A percentile compares a stretch with the other conserved stretches of the same genome.
phyloP scores from a whole-genome alignment of 2,888 invertebrate species.

The Camptogramma bilineatum region DNA sequence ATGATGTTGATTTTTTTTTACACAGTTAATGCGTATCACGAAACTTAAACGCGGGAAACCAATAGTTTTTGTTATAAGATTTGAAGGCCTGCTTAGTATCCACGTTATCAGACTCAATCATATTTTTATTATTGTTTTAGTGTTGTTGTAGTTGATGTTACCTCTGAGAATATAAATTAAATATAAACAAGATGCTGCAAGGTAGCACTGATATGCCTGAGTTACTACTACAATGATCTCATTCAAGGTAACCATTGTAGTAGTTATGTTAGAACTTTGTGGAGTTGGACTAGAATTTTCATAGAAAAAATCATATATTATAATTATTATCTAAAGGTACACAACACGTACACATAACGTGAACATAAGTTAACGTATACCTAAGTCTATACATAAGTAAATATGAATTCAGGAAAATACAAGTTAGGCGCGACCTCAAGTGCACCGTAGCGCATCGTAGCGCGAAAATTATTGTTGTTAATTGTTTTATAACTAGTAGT shows the following conservation, averaged over 20 bases:
- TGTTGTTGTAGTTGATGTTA: background rate
- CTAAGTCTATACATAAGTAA: background rate
- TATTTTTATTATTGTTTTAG: no score
- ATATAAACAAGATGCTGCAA: background rate
- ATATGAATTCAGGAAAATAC: conserved; percentile 33
- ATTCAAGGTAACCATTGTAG: conserved; percentile 12
- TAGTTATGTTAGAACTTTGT: background rate
- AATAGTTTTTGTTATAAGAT: no score
- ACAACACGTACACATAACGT: background rate
- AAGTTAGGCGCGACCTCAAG: conserved; percentile 72
- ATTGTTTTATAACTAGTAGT: conserved; percentile 64
- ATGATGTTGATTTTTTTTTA: no score
- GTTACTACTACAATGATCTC: conserved; percentile 8
- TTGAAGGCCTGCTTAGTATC: no score
- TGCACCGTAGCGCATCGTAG: conserved; percentile 80
- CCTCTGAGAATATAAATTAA: background rate
- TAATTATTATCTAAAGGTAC: no score
- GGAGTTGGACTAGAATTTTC: background rate
- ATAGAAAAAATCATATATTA: background rate
- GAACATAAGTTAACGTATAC: no score
- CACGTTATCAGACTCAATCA: no score
- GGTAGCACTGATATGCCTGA: conserved; percentile 2
- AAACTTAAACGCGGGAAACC: no score
- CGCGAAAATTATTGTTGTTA: conserved; percentile 75
- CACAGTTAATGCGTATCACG: no score